Percentiles rank a stretch among this genome's conserved stretches.
These are phyloP conservation scores for Perithous albicinctus DNA, from an alignment of 2,888 invertebrate genomes.

Conservation along the genomic window DNA sequence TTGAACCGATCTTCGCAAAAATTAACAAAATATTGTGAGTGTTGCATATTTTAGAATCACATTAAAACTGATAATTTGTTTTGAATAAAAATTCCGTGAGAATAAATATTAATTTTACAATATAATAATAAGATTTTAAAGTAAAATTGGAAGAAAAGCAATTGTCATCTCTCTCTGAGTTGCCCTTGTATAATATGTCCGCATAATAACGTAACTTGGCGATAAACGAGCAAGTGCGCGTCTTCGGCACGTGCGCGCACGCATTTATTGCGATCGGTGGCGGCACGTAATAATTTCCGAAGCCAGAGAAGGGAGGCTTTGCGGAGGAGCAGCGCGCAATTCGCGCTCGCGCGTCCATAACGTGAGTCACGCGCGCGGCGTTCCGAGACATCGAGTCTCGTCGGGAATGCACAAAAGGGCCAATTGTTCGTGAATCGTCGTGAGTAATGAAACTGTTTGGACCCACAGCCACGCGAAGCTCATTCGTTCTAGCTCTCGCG, in stretches of 20 bases:
- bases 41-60: no score
- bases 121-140: no score
- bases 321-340: neutral
- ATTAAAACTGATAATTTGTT: no score
- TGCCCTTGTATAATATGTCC: conserved; percentile 26
- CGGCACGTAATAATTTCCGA: conserved; percentile 65
- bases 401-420: conserved; percentile 66
- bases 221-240: conserved; percentile 55
- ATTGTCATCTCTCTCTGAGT: neutral
- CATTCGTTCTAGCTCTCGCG: neutral
- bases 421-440: conserved; percentile 63
- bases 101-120: no score
- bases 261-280: conserved; percentile 63
- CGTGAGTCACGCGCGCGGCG: conserved; percentile 62
- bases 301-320: no score
- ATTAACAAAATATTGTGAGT: no score
- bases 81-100: no score
- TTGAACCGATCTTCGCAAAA: no score
- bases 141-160: no score
- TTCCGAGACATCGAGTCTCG: conserved; percentile 44
- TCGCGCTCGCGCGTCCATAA: conserved; percentile 22
- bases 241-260: conserved; percentile 61
- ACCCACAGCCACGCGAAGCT: conserved; percentile 22
- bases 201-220: conserved; percentile 56
- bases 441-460: conserved; percentile 63